Conservation (phyloP, 2,113 vertebrate species). For the Lagopus leucura region DNA sequence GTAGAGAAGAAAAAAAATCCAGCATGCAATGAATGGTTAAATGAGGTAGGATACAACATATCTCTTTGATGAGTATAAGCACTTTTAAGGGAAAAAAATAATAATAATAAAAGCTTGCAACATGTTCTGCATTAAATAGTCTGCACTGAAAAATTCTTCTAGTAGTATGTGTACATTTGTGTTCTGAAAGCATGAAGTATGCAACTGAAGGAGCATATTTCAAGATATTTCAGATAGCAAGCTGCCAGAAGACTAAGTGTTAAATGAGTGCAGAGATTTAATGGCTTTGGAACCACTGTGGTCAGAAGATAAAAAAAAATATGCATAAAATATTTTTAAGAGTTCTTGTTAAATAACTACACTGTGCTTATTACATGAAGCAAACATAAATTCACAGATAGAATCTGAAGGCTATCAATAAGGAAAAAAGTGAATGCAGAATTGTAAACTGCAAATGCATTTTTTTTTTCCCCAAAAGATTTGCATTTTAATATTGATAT, state of each 20-base stretch:
- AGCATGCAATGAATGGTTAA: background rate
- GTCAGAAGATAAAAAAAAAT: background rate
- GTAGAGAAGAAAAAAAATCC: constrained; percentile 24
- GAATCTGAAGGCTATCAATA: background rate
- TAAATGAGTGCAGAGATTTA: background rate
- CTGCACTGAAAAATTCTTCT: background rate
- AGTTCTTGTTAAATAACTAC: background rate
- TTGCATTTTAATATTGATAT: background rate
- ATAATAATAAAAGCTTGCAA: background rate
- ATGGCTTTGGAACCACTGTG: background rate
- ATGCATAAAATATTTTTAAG: background rate
- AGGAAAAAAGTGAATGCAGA: background rate
- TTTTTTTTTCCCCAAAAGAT: background rate
- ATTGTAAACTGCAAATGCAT: background rate
- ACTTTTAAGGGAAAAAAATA: background rate
- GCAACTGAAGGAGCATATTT: background rate
- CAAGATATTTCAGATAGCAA: background rate
- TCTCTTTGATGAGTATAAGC: background rate
- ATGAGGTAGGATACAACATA: background rate
- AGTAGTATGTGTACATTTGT: background rate
- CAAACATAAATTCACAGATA: background rate
- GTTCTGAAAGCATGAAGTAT: background rate
- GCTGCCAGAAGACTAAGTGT: background rate
- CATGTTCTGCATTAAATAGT: background rate
- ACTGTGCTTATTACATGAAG: background rate